Evolutionary conservation across 1,140 invertebrate species (phyloP).

Genomic region (Ruditapes philippinarum): DNA sequence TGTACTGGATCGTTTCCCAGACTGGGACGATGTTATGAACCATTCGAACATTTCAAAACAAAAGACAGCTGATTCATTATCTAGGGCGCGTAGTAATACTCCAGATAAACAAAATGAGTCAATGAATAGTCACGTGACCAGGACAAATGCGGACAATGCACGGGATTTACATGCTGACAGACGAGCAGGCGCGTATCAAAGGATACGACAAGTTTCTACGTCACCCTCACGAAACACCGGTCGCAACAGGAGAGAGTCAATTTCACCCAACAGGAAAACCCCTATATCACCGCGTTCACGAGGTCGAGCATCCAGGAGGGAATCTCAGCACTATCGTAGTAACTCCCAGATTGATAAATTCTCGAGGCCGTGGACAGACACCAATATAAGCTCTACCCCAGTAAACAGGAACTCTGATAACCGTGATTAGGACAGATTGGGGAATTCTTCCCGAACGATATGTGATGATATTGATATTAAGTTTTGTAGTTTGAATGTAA

Average conservation of each 20-base stretch:
- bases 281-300: too few relatives aligned
- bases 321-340: not conserved
- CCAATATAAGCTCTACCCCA: not conserved
- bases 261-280: too few relatives aligned
- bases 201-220: not conserved
- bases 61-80: not conserved
- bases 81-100: not conserved
- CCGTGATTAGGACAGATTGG: not conserved
- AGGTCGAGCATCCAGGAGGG: not conserved
- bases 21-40: slow-evolving; percentile 5
- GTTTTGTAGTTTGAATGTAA: not conserved
- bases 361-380: not conserved
- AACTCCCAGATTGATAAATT: not conserved
- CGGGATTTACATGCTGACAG: not conserved
- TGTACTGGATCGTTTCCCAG: not conserved
- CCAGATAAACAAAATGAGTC: not conserved
- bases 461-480: not conserved
- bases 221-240: not conserved
- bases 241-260: too few relatives aligned
- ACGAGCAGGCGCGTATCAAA: not conserved
- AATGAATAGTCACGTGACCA: not conserved
- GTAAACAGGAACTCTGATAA: not conserved
- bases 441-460: not conserved
- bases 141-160: not conserved
- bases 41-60: not conserved